Evolutionary conservation across 2,888 invertebrate genomes (phyloP).

Genomic region (Ectemnius lituratus): DNA sequence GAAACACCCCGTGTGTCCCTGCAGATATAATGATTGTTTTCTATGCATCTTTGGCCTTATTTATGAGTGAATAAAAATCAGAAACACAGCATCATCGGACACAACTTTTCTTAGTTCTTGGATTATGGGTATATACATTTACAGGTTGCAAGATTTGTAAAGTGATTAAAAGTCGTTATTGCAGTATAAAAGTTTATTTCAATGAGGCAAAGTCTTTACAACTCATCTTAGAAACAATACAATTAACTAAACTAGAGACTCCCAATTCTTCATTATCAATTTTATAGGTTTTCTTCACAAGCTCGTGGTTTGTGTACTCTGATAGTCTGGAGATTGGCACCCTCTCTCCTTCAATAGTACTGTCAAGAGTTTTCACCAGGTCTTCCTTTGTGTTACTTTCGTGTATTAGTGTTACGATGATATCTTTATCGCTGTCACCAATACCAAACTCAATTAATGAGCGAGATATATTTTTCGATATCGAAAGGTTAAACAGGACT

Average conservation of each 20-base stretch:
- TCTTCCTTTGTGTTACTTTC: slow-evolving; percentile 64
- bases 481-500: slow-evolving; percentile 84
- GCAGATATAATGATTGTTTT: slow-evolving; percentile 66
- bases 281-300: slow-evolving; percentile 82
- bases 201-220: slow-evolving; percentile 81
- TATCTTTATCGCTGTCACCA: slow-evolving; percentile 77
- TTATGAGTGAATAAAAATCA: slow-evolving; percentile 64
- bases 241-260: slow-evolving; percentile 79
- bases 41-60: slow-evolving; percentile 65
- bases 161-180: neutral
- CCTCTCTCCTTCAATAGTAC: slow-evolving; percentile 80
- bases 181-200: slow-evolving; percentile 41
- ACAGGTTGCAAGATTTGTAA: neutral
- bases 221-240: slow-evolving; percentile 84
- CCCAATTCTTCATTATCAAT: slow-evolving; percentile 79
- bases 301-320: slow-evolving; percentile 78
- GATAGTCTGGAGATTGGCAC: slow-evolving; percentile 78
- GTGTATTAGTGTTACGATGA: slow-evolving; percentile 78
- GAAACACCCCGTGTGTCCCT: slow-evolving; percentile 54
- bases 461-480: slow-evolving; percentile 84
- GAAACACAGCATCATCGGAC: no score
- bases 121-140: neutral
- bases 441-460: slow-evolving; percentile 84
- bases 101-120: neutral
- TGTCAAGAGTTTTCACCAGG: slow-evolving; percentile 73